These are phyloP conservation scores for Terebella lapidaria DNA, from an alignment of 2,888 invertebrate genomes.

Conservation along the genomic window DNA sequence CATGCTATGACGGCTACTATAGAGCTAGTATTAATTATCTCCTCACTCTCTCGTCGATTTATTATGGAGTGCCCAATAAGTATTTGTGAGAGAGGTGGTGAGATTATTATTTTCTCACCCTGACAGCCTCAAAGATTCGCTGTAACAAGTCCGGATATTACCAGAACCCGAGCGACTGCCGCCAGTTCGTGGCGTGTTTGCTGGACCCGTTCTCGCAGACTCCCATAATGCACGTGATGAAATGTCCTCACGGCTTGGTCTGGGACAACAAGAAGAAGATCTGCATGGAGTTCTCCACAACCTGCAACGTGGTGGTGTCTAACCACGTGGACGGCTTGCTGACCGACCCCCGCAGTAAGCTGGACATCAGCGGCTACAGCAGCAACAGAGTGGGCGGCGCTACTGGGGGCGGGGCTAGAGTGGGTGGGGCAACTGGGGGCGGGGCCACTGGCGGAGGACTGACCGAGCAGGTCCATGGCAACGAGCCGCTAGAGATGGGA, in stretches of 20 bases:
- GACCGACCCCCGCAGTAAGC: neutral
- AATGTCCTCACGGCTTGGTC: conserved; percentile 18
- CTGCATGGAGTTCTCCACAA: conserved; percentile 13
- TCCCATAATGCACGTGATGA: conserved; percentile 23
- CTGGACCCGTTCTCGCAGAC: conserved; percentile 13
- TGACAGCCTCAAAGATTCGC: conserved; percentile 14
- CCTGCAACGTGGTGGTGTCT: conserved; percentile 9
- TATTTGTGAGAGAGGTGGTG: too few relatives aligned
- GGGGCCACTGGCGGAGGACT: too few relatives aligned
- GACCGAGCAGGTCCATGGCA: too few relatives aligned
- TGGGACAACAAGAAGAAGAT: conserved; percentile 20
- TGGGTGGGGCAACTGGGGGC: too few relatives aligned
- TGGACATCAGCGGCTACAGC: neutral
- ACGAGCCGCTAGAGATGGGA: too few relatives aligned
- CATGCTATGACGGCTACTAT: too few relatives aligned
- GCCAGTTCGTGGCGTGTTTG: conserved; percentile 23
- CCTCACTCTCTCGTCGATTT: too few relatives aligned
- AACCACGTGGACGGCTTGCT: too few relatives aligned
- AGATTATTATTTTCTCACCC: too few relatives aligned
- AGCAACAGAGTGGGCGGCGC: neutral
- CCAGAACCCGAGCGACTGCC: conserved; percentile 22
- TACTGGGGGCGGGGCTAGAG: too few relatives aligned
- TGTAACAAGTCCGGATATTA: conserved; percentile 21
- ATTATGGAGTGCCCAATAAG: too few relatives aligned
- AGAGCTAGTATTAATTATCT: too few relatives aligned